Evolutionary conservation across 2,888 invertebrate genomes (phyloP).

Genomic region (Escarpia spicata): DNA sequence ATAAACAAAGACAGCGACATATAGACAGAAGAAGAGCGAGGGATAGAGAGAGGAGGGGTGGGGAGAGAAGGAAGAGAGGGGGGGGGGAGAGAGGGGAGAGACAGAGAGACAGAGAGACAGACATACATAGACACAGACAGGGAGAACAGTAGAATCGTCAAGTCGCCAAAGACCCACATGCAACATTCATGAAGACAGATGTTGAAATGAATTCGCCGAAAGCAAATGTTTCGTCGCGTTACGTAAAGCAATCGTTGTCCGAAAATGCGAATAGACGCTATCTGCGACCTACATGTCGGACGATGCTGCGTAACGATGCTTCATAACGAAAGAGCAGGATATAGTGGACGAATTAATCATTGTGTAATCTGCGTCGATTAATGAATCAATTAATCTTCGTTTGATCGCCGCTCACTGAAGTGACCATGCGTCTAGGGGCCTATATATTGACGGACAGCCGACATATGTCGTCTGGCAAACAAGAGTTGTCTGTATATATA

Average conservation of each 20-base stretch:
- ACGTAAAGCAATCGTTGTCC: not conserved
- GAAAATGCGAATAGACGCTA: not conserved
- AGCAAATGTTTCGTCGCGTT: not conserved
- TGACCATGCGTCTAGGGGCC: not conserved
- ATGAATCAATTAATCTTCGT: conserved; percentile 6
- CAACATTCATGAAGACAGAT: not conserved
- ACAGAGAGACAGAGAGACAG: no score
- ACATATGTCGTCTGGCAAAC: not conserved
- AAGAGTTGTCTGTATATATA: not conserved
- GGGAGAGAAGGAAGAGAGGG: no score
- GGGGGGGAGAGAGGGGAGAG: no score
- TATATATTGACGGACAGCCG: not conserved
- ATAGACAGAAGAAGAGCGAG: no score
- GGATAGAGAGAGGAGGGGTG: no score
- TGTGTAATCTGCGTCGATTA: not conserved
- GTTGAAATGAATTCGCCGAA: not conserved
- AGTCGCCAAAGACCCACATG: no score
- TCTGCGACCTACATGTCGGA: not conserved
- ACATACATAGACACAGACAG: no score
- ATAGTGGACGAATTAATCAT: not conserved
- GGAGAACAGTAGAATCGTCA: no score
- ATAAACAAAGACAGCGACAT: no score
- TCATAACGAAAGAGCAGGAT: not conserved
- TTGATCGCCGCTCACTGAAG: not conserved
- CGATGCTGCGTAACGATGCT: not conserved